Percentiles rank a stretch among this genome's conserved stretches.
These are phyloP conservation scores for Homalodisca vitripennis DNA, from an alignment of 1,140 invertebrate genomes.

Conservation along the genomic window DNA sequence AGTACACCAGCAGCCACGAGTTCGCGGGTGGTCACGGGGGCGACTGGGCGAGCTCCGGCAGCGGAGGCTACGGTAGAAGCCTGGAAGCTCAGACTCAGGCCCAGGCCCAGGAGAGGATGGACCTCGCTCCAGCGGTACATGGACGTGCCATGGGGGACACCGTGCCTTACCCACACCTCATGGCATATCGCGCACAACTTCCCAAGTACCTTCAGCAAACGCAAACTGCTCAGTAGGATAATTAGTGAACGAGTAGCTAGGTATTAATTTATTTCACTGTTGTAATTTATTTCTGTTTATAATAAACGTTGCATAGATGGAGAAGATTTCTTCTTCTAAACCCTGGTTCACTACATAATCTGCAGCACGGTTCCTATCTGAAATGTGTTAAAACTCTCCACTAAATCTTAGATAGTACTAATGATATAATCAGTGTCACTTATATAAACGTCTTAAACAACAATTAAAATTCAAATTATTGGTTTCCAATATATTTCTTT, in stretches of 20 bases:
- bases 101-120: slow-evolving; percentile 31
- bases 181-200: slow-evolving; percentile 35
- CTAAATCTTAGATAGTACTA: no score
- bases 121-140: slow-evolving; percentile 47
- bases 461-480: no score
- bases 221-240: background rate
- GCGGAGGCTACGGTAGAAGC: slow-evolving; percentile 47
- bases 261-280: slow-evolving; percentile 21
- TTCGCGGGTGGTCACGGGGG: slow-evolving; percentile 63
- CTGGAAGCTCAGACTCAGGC: slow-evolving; percentile 38
- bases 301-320: background rate
- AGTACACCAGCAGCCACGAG: slow-evolving; percentile 70
- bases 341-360: no score
- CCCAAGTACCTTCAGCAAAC: background rate
- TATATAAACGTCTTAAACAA: no score
- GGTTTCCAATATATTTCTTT: no score
- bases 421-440: no score
- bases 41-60: slow-evolving; percentile 46
- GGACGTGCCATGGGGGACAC: slow-evolving; percentile 41
- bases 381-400: no score
- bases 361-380: no score
- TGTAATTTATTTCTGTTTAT: slow-evolving; percentile 18
- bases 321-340: no score
- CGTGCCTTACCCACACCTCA: slow-evolving; percentile 33
- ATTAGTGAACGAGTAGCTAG: background rate